Conservation (phyloP, 2,797 vertebrate genomes). For the Myotis planiceps region DNA sequence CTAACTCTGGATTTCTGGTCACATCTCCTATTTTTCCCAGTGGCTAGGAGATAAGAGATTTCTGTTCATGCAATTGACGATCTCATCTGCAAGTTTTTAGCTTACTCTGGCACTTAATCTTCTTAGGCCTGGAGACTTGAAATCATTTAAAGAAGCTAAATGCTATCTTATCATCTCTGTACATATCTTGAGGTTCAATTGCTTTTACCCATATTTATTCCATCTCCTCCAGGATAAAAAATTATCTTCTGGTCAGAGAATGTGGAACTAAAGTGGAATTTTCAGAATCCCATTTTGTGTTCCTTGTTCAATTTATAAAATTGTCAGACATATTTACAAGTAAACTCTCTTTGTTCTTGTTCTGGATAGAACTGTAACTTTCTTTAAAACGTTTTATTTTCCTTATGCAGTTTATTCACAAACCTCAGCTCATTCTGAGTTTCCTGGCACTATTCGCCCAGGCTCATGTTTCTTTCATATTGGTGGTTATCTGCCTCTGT, state of each 20-base stretch:
- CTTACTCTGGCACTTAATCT: slow-evolving; percentile 53
- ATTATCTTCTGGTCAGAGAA: slow-evolving; percentile 39
- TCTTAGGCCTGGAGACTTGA: slow-evolving; percentile 55
- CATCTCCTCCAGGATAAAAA: slow-evolving; percentile 22
- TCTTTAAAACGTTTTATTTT: neutral
- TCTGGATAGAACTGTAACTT: neutral
- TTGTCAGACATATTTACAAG: neutral
- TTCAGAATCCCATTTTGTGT: slow-evolving; percentile 39
- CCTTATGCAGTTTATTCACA: neutral
- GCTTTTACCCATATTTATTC: slow-evolving; percentile 66
- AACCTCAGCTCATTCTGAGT: neutral
- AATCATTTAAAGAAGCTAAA: slow-evolving; percentile 72
- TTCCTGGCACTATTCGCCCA: neutral
- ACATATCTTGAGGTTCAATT: slow-evolving; percentile 60
- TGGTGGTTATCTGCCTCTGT: neutral
- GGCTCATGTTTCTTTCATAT: neutral
- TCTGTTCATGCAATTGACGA: slow-evolving; percentile 24
- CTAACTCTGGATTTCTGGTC: slow-evolving; percentile 35
- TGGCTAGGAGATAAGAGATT: slow-evolving; percentile 58
- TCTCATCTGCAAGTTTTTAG: slow-evolving; percentile 66
- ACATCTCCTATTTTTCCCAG: slow-evolving; percentile 28
- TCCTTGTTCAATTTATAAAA: slow-evolving; percentile 4
- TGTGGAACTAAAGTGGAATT: slow-evolving; percentile 35
- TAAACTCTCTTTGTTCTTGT: slow-evolving; percentile 44
- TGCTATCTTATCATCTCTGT: slow-evolving; percentile 68